Evolutionary conservation across 2,888 invertebrate genomes (phyloP).

Genomic region (Drosophila nr. fundita): DNA sequence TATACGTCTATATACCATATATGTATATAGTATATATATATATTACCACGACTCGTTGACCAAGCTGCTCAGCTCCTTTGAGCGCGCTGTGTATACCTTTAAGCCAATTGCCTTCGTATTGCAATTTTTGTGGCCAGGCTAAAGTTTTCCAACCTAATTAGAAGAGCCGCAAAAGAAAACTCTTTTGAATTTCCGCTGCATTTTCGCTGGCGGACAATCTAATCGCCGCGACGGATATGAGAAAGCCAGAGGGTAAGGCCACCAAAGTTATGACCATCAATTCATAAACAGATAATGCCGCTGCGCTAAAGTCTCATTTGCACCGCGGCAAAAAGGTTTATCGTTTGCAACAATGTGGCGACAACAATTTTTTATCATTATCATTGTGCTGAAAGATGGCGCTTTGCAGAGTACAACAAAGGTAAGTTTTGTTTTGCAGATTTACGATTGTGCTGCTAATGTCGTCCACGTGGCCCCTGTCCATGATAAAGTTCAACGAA

Average conservation of each 20-base stretch:
- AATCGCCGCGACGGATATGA: conserved; percentile 81
- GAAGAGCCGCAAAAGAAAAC: conserved; percentile 37
- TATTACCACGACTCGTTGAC: conserved; percentile 30
- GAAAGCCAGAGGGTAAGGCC: conserved; percentile 52
- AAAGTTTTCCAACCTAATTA: conserved; percentile 71
- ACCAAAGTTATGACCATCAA: conserved; percentile 64
- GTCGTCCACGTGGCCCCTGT: conserved; percentile 27
- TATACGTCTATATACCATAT: background rate
- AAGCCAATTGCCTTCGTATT: conserved; percentile 26
- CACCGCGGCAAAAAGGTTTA: conserved; percentile 42
- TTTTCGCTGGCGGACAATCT: conserved; percentile 56
- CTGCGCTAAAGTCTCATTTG: conserved; percentile 67
- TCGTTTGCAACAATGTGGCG: conserved; percentile 40
- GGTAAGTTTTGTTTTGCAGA: conserved; percentile 41
- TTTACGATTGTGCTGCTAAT: conserved; percentile 63
- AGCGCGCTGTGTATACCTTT: conserved; percentile 4
- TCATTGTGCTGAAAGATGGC: conserved; percentile 36
- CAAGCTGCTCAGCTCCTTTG: conserved; percentile 44
- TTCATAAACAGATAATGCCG: conserved; percentile 70
- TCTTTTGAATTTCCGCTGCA: conserved; percentile 75
- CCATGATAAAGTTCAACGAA: conserved; percentile 63
- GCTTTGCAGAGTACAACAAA: conserved; percentile 19
- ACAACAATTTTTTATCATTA: conserved; percentile 56
- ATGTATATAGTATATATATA: conserved; percentile 5
- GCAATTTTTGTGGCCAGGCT: conserved; percentile 33